Conservation (phyloP, 2,797 vertebrate genomes). For the Australoheros facetus region DNA sequence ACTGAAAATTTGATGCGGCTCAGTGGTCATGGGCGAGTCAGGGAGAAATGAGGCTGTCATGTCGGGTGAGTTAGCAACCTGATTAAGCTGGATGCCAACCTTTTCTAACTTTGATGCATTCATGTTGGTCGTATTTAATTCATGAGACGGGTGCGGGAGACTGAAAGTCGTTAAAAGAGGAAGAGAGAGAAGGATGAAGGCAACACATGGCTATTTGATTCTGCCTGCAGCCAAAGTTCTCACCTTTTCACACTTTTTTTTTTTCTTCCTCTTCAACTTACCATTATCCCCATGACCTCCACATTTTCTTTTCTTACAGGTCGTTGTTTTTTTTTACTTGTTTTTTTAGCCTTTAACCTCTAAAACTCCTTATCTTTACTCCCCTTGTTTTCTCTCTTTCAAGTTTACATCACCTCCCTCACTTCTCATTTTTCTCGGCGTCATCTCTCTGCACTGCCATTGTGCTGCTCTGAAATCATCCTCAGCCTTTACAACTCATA, state of each 20-base stretch:
- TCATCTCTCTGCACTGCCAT: neutral
- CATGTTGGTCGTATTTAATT: conserved; percentile 58
- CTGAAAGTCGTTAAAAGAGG: conserved; percentile 15
- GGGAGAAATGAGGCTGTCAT: conserved; percentile 51
- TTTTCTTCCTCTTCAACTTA: neutral
- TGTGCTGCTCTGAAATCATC: conserved; percentile 28
- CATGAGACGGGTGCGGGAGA: conserved; percentile 40
- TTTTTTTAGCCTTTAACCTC: neutral
- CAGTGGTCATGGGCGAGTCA: conserved; percentile 27
- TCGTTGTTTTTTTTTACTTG: neutral
- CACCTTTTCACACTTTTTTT: neutral
- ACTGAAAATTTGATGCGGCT: conserved; percentile 37
- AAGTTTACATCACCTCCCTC: conserved; percentile 6
- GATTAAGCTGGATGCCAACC: conserved; percentile 58
- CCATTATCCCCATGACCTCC: neutral
- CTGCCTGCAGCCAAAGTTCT: neutral
- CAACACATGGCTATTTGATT: neutral
- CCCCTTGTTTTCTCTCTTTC: neutral
- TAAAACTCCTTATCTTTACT: neutral
- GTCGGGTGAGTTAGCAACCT: conserved; percentile 48
- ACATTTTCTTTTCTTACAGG: neutral
- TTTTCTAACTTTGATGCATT: conserved; percentile 64
- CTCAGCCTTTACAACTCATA: conserved; percentile 55
- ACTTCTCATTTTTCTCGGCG: conserved; percentile 1
- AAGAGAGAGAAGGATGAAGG: neutral